Evolutionary conservation across 2,888 invertebrate genomes (phyloP).

Genomic region (Halictus ligatus): DNA sequence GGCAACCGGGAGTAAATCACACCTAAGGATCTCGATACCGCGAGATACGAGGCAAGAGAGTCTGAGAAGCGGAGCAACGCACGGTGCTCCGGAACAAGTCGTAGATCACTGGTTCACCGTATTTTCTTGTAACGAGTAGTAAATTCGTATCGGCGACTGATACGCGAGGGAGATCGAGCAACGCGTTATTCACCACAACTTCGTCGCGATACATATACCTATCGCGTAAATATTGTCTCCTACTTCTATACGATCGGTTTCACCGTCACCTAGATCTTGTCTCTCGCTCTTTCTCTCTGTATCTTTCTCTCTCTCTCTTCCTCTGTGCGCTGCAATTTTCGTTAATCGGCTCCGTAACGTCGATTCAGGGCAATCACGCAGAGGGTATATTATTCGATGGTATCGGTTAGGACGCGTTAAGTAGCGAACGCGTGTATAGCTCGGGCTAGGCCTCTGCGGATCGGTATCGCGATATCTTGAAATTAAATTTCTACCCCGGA

Average conservation of each 20-base stretch:
- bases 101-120: conserved; percentile 63
- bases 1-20: conserved; percentile 30
- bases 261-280: not conserved
- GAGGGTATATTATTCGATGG: conserved; percentile 25
- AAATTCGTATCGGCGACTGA: conserved; percentile 66
- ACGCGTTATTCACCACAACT: not conserved
- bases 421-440: not conserved
- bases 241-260: not conserved
- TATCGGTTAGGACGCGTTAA: conserved; percentile 36
- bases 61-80: conserved; percentile 26
- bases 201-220: not conserved
- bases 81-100: conserved; percentile 36
- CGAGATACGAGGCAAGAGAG: conserved; percentile 27
- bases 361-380: conserved; percentile 17
- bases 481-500: conserved; percentile 40
- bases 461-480: conserved; percentile 40
- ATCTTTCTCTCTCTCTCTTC: conserved; percentile 32
- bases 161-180: conserved; percentile 16
- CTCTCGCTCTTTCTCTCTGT: not conserved
- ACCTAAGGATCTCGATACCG: conserved; percentile 34
- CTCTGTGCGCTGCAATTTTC: conserved; percentile 2
- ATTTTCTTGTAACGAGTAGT: conserved; percentile 66
- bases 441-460: conserved; percentile 12
- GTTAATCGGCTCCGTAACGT: conserved; percentile 33
- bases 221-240: not conserved